A percentile compares a stretch with the other conserved stretches of the same genome.
These are phyloP conservation scores for Sesia apiformis DNA, from an alignment of 2,888 invertebrate genomes.

Conservation along the genomic window DNA sequence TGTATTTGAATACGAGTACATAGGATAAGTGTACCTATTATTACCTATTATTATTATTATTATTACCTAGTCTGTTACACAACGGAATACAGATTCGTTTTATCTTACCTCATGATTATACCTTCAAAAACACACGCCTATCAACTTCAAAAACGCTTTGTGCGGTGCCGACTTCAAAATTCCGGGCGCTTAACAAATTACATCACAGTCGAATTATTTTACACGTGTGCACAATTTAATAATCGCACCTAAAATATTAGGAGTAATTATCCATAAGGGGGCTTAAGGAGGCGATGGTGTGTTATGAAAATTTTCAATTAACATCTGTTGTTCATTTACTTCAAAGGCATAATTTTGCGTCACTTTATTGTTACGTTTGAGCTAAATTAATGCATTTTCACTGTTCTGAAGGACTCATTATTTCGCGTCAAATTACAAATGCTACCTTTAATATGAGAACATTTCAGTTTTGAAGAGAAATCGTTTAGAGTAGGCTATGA, in stretches of 20 bases:
- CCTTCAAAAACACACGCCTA: too few relatives aligned
- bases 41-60: too few relatives aligned
- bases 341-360: conserved; percentile 21
- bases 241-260: neutral
- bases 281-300: neutral
- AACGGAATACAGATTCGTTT: too few relatives aligned
- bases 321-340: conserved; percentile 3
- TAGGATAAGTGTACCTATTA: too few relatives aligned
- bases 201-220: neutral
- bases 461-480: neutral
- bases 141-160: too few relatives aligned
- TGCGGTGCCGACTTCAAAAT: too few relatives aligned
- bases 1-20: too few relatives aligned
- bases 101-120: too few relatives aligned
- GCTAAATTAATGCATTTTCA: conserved; percentile 38
- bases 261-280: neutral
- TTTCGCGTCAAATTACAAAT: conserved; percentile 26
- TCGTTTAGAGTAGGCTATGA: neutral
- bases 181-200: neutral
- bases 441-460: conserved; percentile 11
- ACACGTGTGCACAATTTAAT: neutral
- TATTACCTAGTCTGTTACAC: too few relatives aligned
- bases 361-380: conserved; percentile 26
- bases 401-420: conserved; percentile 25
- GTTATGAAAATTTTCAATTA: conserved; percentile 5